Evolutionary conservation across 2,113 vertebrate species (phyloP).

Genomic region (Poicephalus gulielmi): DNA sequence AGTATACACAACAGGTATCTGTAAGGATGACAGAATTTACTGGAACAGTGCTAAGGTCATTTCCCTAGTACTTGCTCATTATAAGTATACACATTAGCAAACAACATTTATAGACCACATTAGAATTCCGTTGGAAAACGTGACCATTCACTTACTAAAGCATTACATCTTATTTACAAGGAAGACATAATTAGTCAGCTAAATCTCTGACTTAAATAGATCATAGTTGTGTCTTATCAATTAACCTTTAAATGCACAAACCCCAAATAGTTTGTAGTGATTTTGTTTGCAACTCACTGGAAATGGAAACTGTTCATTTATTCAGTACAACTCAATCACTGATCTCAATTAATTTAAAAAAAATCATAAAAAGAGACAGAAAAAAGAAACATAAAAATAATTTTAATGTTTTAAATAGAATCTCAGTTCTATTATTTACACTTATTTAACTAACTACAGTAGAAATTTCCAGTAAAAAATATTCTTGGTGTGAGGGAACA

Average conservation of each 20-base stretch:
- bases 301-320: background rate
- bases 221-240: background rate
- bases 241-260: background rate
- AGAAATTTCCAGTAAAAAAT: background rate
- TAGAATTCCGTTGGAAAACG: background rate
- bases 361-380: background rate
- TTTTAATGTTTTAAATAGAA: background rate
- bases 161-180: background rate
- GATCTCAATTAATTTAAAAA: background rate
- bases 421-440: background rate
- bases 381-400: background rate
- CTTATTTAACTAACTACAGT: background rate
- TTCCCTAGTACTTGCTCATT: background rate
- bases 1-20: background rate
- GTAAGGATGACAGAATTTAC: background rate
- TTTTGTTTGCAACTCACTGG: background rate
- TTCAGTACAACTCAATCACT: background rate
- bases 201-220: background rate
- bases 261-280: background rate
- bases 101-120: background rate
- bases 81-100: background rate
- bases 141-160: background rate
- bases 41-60: background rate
- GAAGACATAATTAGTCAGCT: background rate
- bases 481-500: fast-evolving